Base-by-base conservation (phyloP, 2,113 vertebrate genomes). In the Tamias sibiricus region DNA sequence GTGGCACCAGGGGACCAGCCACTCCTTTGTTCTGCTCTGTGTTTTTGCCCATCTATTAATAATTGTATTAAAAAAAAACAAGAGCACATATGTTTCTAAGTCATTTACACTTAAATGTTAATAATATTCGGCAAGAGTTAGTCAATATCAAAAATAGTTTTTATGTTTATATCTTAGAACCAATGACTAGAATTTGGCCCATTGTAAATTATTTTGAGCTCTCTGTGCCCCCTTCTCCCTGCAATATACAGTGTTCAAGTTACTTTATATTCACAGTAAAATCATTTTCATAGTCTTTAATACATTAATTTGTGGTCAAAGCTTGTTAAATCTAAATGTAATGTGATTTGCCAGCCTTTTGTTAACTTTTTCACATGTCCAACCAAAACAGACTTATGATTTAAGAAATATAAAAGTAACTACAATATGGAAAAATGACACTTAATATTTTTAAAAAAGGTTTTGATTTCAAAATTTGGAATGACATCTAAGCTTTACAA, bases 401-500 rank as follows among this genome's bases (percentile, higher is more conserved):
- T 97, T 80, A 81, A 64, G 72, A 75, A 98, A 91, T 1, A 95
- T 64, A 20, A 94, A 24, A 90, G 30, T 19, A 97, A 88, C 0
- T 69, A 87, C 11, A 28, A 20, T 68, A 2, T 32, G 54, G 52
- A 91, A 72, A 91, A 90, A 10, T 26, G 49, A 44, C 13, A 85
- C 72, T 81, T 85, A 90, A 95, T 69, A 49, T 52, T 52, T 52
- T 57, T 22, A 4, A 95, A 95, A 35, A 13, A 89, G 5, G 90
- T 95, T 95, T 84, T 11, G 1, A 94, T 97, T 83, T 95, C 57
- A 35, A 62, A 37, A 75, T 95, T 83, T 87, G 62, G 88, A 83
- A 19, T 68, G 69, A 95, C 35, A 91, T 62, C n/a, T 92, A 62
- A 84, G 81, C 17, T 76, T 74, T 80, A 44, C 2, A 35, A 75